phyloP scores from a whole-genome alignment of 1,140 invertebrate species.

The Ladona fulva region DNA sequence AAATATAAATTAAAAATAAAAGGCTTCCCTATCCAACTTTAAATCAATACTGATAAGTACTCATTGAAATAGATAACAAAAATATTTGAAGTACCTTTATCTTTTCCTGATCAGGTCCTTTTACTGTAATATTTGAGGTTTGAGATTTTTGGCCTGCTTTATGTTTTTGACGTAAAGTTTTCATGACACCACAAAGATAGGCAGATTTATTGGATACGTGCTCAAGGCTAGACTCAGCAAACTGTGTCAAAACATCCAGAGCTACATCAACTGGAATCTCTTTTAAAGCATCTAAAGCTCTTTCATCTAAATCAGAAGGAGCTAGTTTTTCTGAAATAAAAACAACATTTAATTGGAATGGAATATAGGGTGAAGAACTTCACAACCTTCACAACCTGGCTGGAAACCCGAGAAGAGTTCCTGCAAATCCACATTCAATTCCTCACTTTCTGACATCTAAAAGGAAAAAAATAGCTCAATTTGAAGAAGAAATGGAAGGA shows the following conservation, averaged over 20 bases:
- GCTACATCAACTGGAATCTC: slow-evolving; percentile 94
- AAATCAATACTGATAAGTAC: not conserved
- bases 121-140: slow-evolving; percentile 40
- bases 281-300: slow-evolving; percentile 91
- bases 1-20: not conserved
- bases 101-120: slow-evolving; percentile 92
- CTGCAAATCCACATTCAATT: too few relatives aligned
- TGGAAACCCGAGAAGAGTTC: too few relatives aligned
- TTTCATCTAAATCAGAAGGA: slow-evolving; percentile 88
- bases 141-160: slow-evolving; percentile 54
- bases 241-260: slow-evolving; percentile 86
- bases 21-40: not conserved
- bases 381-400: too few relatives aligned
- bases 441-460: too few relatives aligned
- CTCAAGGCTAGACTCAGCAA: slow-evolving; percentile 92
- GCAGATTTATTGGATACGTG: slow-evolving; percentile 98
- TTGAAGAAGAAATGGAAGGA: too few relatives aligned
- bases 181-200: slow-evolving; percentile 96
- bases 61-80: too few relatives aligned
- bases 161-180: slow-evolving; percentile 91
- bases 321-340: slow-evolving; percentile 63
- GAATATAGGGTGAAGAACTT: too few relatives aligned
- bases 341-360: too few relatives aligned
- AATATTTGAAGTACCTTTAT: slow-evolving; percentile 63
- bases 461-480: too few relatives aligned